Evolutionary conservation across 2,113 vertebrate species (phyloP), one percentile per base, ranked within the genome.

Genomic region (Cephalopholis sonnerati): DNA sequence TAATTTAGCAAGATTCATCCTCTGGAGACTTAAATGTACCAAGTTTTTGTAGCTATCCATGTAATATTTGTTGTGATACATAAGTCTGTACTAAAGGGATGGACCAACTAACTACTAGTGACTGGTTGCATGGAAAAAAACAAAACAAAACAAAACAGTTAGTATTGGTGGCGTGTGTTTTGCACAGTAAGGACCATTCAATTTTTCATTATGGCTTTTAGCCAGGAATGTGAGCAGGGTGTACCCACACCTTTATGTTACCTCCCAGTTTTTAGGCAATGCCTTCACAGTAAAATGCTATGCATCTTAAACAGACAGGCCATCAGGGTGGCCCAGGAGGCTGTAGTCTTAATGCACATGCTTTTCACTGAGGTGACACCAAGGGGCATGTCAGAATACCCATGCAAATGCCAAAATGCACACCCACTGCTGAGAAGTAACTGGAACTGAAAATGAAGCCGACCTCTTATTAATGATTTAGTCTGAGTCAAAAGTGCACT

Each of bases 361-460:
- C 12, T 79, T 51, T 70, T 54, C 44, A 48, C 61, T 18, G 36
- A 75, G 71, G 74, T 75, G 70, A 59, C 70, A 59, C 79, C 32
- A 29, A 48, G 66, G 53, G 51, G 55, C 41, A 18, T 79, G 76
- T 87, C 75, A 71, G 5, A 53, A 62, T 54, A 76, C 50, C n/a
- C 17, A 48, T 20, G 12, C 25, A 48, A 64, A 55, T 8, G 51
- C 61, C 54, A 36, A 44, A 73, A 53, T 44, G 41, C 39, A 69
- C 12, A 29, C 5, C 22, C 6, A 79, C 53, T 75, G 25, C 3
- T 7, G 39, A 75, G 57, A 82, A 50, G 46, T 17, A 62, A 62
- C 41, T 46, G 59, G 67, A 69, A 61, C 29, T 41, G 12, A 36
- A 69, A 77, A 61, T 77, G 16, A 39, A 67, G 25, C 7, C 2